Evolutionary conservation across 2,113 vertebrate genomes (phyloP).

Genomic region (Butorides virescens): DNA sequence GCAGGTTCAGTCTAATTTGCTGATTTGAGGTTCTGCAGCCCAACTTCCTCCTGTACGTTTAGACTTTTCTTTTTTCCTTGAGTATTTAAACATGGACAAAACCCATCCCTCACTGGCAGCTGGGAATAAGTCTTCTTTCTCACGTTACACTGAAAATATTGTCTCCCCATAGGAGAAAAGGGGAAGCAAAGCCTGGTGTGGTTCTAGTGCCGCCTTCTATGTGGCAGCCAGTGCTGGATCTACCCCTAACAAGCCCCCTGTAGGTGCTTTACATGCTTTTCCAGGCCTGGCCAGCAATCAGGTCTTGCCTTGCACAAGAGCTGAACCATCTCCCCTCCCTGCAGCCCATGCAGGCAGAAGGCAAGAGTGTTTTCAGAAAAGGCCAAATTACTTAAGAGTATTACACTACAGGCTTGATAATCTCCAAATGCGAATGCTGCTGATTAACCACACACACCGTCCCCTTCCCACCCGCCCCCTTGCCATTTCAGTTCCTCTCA

Average conservation of each 20-base stretch:
- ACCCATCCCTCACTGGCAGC: not conserved
- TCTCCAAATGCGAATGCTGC: not conserved
- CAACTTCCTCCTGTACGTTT: not conserved
- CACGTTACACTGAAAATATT: not conserved
- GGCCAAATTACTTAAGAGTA: not conserved
- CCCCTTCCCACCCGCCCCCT: not conserved
- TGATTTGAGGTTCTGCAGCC: not conserved
- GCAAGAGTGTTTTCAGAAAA: not conserved
- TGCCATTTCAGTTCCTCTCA: not conserved
- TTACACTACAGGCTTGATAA: not conserved
- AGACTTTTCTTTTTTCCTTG: not conserved
- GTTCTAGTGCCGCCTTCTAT: not conserved
- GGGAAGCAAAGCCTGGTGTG: not conserved
- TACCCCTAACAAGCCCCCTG: not conserved
- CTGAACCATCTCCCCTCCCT: not conserved
- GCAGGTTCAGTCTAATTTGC: not conserved
- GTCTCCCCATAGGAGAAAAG: not conserved
- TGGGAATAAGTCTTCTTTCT: not conserved
- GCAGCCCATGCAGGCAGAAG: fast-evolving
- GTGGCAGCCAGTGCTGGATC: not conserved
- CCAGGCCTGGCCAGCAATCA: not conserved
- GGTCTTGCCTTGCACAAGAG: not conserved
- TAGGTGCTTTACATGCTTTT: not conserved
- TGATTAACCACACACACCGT: not conserved
- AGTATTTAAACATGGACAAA: not conserved